Base-by-base conservation (phyloP, 2,888 invertebrate genomes). In the Cephus spinipes region DNA sequence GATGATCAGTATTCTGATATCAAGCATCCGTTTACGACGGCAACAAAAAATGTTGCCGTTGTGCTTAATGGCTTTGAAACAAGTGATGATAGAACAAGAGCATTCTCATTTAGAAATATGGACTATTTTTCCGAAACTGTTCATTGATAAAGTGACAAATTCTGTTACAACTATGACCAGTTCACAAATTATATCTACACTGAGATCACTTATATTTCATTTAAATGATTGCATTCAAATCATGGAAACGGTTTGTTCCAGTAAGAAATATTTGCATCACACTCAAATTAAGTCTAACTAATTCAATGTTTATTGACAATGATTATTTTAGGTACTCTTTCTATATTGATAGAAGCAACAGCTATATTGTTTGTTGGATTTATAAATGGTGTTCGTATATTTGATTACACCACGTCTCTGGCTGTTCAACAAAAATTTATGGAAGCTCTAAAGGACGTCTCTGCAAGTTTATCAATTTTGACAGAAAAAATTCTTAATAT, bases 21-120 rank as follows among this genome's bases (percentile, higher is more conserved):
- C 87, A 11, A 87, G 85, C 73, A 78, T 87, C 30, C 86, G 85
- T 36, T 83, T 91, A 74, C 84, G 88, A 79, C 84, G 87, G 75
- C 89, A 90, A 34, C 86, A 89, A 40, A 90, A 90, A 83, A 85
- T 91, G 77, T 78, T 89, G 73, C 83, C 86, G 0, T 85, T 88
- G 83, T 83, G 90, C 55, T 76, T 91, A 73, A 84, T 85, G 76
- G 83, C 86, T 4, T 76, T 89, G 2, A 85, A 87, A 73, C 77
- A 84, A 69, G 78, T 76, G 12, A 30, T 82, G 23, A 68, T 68
- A 31, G 75, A 79, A 31, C 55, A 76, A n/a, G 6, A 78, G 23
- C 33, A 77, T 4, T 73, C 30, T 12, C 68, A 76, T 77, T 68
- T 69, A 40, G 68, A 80, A 35, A 31, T 15, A n/a, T 3, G 40